Percentiles rank a stretch among this genome's conserved stretches.
phyloP scores from a whole-genome alignment of 2,113 vertebrate species.

The Centropus unirufus region DNA sequence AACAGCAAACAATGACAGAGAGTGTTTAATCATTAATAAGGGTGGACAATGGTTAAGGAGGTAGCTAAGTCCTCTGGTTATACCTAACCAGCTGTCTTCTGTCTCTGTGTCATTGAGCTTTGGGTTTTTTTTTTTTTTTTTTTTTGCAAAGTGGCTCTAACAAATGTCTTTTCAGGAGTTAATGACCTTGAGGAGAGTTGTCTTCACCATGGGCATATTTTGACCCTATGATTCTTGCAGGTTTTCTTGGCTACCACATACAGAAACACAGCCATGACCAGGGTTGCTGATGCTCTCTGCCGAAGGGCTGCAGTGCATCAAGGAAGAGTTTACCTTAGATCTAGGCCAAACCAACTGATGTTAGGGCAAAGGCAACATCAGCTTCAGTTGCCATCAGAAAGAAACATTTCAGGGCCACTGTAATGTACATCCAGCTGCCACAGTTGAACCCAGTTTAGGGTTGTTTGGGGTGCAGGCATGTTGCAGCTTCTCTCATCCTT shows the following conservation, averaged over 20 bases:
- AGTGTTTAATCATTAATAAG: slow-evolving; percentile 51
- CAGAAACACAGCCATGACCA: rapidly evolving
- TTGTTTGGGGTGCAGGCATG: neutral
- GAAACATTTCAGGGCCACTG: neutral
- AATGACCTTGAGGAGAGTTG: slow-evolving; percentile 14
- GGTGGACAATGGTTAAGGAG: slow-evolving; percentile 10
- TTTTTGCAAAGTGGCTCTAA: neutral
- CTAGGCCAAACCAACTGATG: neutral
- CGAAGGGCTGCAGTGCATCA: neutral
- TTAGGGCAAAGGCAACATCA: neutral
- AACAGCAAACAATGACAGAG: neutral
- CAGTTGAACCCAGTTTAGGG: neutral
- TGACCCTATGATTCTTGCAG: neutral
- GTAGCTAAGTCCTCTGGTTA: neutral
- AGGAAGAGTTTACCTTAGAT: neutral
- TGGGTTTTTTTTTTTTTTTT: neutral
- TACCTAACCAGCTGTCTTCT: neutral
- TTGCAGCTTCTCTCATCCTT: neutral
- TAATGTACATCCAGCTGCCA: neutral
- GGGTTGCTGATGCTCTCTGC: neutral
- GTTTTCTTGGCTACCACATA: neutral
- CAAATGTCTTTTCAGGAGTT: slow-evolving; percentile 29
- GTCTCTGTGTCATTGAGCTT: neutral
- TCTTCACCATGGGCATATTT: neutral
- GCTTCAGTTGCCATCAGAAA: neutral